Conservation (phyloP, 2,797 vertebrate genomes). For the Knipowitschia caucasica region DNA sequence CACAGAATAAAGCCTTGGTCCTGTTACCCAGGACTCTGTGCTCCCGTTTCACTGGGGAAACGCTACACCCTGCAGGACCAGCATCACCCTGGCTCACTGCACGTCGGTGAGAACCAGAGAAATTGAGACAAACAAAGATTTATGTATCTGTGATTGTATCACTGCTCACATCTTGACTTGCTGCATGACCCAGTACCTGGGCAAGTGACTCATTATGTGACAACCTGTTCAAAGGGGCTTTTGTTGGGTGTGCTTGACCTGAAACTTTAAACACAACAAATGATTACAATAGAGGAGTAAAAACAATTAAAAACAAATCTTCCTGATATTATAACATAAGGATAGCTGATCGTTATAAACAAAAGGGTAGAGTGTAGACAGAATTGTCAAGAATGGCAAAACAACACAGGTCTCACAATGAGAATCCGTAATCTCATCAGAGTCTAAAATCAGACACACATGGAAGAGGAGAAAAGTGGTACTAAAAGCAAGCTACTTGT, state of each 20-base stretch:
- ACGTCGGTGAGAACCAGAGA: constrained; percentile 18
- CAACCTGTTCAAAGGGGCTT: neutral
- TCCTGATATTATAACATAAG: too few relatives aligned
- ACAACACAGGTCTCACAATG: too few relatives aligned
- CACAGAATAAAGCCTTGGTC: constrained; percentile 65
- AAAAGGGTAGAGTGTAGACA: too few relatives aligned
- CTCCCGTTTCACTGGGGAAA: constrained; percentile 65
- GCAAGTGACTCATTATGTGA: neutral
- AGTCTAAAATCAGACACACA: constrained; percentile 41
- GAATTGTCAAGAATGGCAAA: too few relatives aligned
- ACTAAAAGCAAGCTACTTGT: constrained; percentile 64
- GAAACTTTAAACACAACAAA: neutral
- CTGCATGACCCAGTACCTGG: neutral
- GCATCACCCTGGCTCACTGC: constrained; percentile 40
- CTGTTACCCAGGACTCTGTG: constrained; percentile 60
- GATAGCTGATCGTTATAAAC: too few relatives aligned
- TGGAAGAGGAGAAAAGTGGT: constrained; percentile 28
- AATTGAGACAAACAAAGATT: neutral
- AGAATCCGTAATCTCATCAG: too few relatives aligned
- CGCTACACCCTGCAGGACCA: constrained; percentile 60
- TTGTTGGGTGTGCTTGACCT: neutral
- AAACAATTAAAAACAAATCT: too few relatives aligned
- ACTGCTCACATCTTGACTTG: neutral
- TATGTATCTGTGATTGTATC: neutral
- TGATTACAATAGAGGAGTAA: neutral